Evolutionary conservation across 2,797 vertebrate species (phyloP).

Genomic region (Sebastes jordani): DNA sequence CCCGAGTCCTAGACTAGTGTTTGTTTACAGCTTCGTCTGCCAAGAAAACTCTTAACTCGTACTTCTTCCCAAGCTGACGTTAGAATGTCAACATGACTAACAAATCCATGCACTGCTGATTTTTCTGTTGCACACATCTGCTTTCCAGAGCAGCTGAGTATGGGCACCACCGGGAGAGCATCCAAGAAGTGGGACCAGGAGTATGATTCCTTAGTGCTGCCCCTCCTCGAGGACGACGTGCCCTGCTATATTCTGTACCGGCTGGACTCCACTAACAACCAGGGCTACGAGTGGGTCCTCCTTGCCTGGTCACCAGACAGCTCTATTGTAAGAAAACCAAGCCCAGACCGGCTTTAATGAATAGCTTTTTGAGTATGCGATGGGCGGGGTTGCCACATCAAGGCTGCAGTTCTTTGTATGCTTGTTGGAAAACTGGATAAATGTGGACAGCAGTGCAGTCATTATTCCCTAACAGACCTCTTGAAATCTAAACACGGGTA

Average conservation of each 20-base stretch:
- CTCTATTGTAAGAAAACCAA: conserved; percentile 85
- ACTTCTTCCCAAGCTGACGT: not conserved
- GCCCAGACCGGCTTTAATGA: conserved; percentile 43
- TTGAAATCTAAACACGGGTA: conserved; percentile 39
- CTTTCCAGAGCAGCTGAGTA: conserved; percentile 89
- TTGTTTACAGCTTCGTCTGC: conserved; percentile 12
- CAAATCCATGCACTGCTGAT: conserved; percentile 14
- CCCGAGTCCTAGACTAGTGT: not conserved
- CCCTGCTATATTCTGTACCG: conserved; percentile 95
- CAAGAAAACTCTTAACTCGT: conserved; percentile 1
- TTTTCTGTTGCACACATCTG: conserved; percentile 31
- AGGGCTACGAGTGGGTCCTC: conserved; percentile 97
- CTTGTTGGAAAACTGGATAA: conserved; percentile 5
- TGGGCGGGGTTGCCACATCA: conserved; percentile 66
- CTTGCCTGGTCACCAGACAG: conserved; percentile 96
- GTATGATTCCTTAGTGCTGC: conserved; percentile 89
- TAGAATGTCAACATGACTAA: not conserved
- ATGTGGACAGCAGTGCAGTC: not conserved
- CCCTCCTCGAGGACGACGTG: conserved; percentile 89
- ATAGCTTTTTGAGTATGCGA: conserved; percentile 27
- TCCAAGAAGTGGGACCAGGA: conserved; percentile 92
- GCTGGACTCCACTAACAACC: conserved; percentile 94
- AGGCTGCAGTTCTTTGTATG: conserved; percentile 13
- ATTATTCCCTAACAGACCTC: conserved; percentile 10
- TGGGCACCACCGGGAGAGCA: conserved; percentile 85